Evolutionary conservation across 2,113 vertebrate genomes (phyloP).

Genomic region (Leucopsar rothschildi): DNA sequence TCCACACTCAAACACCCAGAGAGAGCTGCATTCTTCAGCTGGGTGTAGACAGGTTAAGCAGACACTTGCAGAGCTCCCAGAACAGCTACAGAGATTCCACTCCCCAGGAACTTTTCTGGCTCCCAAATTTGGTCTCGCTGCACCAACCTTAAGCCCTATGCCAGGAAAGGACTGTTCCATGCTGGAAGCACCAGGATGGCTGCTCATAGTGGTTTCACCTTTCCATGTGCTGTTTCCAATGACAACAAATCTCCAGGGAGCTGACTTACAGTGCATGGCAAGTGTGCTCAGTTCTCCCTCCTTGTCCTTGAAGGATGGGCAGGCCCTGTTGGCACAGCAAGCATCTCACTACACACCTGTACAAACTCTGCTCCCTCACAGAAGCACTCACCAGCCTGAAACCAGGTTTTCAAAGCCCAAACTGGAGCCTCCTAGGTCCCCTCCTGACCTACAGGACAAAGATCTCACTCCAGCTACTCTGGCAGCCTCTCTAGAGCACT

Average conservation of each 20-base stretch:
- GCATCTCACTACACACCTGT: background rate
- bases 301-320: background rate
- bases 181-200: background rate
- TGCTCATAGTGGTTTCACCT: background rate
- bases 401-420: background rate
- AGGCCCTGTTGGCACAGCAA: background rate
- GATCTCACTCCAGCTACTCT: background rate
- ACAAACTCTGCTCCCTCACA: fast-evolving
- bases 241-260: background rate
- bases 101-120: background rate
- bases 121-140: fast-evolving
- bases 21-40: background rate
- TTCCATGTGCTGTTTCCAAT: background rate
- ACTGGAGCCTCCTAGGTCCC: background rate
- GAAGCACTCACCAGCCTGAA: background rate
- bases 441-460: background rate
- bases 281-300: background rate
- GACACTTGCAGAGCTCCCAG: fast-evolving
- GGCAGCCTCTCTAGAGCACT: background rate
- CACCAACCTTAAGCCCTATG: fast-evolving
- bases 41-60: background rate
- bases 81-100: background rate
- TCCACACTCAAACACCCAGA: too few species aligned
- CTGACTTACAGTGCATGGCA: background rate
- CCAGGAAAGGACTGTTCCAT: background rate